These are phyloP conservation scores for Pomatostomus ruficeps DNA, from an alignment of 2,113 vertebrate species.

Conservation along the genomic window DNA sequence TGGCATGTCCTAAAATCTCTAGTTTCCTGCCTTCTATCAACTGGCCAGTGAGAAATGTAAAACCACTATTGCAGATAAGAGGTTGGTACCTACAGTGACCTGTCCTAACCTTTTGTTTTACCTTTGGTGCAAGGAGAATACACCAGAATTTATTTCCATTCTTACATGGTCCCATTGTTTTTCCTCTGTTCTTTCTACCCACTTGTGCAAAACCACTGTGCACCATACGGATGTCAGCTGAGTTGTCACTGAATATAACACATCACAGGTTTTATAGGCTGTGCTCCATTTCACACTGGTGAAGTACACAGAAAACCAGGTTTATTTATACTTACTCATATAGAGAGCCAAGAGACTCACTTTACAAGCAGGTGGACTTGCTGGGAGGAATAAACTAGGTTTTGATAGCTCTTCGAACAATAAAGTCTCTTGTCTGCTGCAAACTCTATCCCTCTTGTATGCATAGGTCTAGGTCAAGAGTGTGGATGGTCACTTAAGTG, in stretches of 20 bases:
- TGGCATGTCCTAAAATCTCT: neutral
- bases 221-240: neutral
- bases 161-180: neutral
- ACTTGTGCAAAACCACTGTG: neutral
- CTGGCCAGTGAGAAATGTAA: neutral
- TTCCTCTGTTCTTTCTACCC: neutral
- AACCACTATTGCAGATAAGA: neutral
- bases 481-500: neutral
- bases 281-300: neutral
- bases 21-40: neutral
- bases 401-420: neutral
- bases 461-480: neutral
- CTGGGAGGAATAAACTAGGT: neutral
- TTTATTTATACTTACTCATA: neutral
- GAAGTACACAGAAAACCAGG: neutral
- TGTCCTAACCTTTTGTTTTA: neutral
- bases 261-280: neutral
- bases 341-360: neutral
- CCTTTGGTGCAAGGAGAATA: neutral
- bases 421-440: neutral
- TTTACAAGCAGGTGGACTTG: neutral
- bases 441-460: neutral
- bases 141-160: neutral
- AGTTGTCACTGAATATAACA: neutral
- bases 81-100: neutral